phyloP scores from a whole-genome alignment of 2,888 invertebrate species.

The Leptura quadrifasciata region DNA sequence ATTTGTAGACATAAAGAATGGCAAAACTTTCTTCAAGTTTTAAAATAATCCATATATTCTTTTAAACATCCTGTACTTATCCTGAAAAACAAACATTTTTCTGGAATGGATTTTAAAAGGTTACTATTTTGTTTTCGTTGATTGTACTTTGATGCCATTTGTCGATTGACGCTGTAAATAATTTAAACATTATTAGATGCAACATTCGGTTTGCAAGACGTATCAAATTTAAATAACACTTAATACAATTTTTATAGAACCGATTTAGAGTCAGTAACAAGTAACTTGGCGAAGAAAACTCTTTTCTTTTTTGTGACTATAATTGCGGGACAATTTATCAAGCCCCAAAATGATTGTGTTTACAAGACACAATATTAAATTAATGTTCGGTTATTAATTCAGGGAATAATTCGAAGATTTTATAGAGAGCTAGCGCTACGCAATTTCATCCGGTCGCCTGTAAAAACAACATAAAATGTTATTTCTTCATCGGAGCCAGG shows the following conservation, averaged over 20 bases:
- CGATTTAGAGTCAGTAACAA: background rate
- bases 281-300: background rate
- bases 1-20: no score
- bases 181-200: no score
- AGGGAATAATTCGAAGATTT: constrained; percentile 62
- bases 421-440: constrained; percentile 62
- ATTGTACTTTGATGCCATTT: no score
- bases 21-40: no score
- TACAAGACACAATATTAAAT: constrained; percentile 62
- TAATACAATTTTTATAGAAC: background rate
- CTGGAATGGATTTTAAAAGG: no score
- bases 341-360: constrained; percentile 32
- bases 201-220: no score
- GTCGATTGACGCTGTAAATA: no score
- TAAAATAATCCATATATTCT: no score
- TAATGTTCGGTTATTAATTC: constrained; percentile 68
- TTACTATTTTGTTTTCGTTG: no score
- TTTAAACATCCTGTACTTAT: no score
- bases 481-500: constrained; percentile 73
- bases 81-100: no score
- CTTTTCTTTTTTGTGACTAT: background rate
- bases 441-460: constrained; percentile 70
- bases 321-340: constrained; percentile 8
- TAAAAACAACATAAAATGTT: constrained; percentile 73
- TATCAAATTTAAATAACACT: background rate